These are phyloP conservation scores for Pluvianellus socialis DNA, from an alignment of 2,113 vertebrate species.

Conservation along the genomic window DNA sequence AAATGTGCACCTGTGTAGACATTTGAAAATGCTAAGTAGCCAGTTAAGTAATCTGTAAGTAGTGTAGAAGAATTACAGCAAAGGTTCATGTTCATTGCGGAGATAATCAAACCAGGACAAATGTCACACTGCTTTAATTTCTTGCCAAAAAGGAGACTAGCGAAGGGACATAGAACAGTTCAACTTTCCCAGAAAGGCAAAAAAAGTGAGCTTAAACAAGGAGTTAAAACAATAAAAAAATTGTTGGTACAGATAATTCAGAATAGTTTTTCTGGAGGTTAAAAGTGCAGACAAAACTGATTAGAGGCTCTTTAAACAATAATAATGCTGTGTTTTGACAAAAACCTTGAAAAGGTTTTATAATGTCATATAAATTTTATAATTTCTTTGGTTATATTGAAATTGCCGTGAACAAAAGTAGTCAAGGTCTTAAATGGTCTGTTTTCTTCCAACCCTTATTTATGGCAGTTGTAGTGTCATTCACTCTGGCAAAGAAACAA, in stretches of 20 bases:
- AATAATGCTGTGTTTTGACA: not conserved
- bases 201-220: not conserved
- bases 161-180: not conserved
- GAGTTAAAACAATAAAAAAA: not conserved
- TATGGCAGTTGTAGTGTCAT: not conserved
- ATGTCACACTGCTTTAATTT: not conserved
- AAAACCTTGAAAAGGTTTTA: not conserved
- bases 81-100: not conserved
- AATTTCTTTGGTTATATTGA: not conserved
- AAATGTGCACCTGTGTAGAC: not conserved
- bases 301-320: not conserved
- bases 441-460: not conserved
- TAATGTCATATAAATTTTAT: not conserved
- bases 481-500: not conserved
- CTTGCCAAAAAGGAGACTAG: not conserved
- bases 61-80: not conserved
- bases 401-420: not conserved
- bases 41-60: not conserved
- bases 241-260: not conserved
- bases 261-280: not conserved
- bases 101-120: not conserved
- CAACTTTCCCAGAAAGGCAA: too few relatives aligned
- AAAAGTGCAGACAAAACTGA: not conserved
- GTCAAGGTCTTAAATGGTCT: not conserved
- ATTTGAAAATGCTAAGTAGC: not conserved